Percentiles rank a stretch among this genome's conserved stretches.
Evolutionary conservation across 2,113 vertebrate species (phyloP).

Genomic region (Laterallus jamaicensis): DNA sequence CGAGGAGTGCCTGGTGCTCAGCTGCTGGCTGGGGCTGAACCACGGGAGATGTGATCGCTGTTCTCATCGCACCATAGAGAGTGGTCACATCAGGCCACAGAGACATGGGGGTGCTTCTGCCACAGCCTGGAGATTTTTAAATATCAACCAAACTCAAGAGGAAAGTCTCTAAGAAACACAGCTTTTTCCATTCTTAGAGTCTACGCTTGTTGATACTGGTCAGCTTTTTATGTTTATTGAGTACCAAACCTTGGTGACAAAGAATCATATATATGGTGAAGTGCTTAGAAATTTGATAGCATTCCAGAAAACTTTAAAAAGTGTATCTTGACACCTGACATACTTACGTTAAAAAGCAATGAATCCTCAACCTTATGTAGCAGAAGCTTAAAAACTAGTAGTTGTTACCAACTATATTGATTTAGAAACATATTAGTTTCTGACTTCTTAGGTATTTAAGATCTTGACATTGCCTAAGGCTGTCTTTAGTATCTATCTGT

Average conservation of each 20-base stretch:
- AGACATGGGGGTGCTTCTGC: accelerated
- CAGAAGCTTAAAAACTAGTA: background rate
- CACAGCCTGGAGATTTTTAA: background rate
- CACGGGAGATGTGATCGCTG: background rate
- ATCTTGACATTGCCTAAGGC: background rate
- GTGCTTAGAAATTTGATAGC: background rate
- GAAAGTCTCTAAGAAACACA: background rate
- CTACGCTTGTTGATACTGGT: background rate
- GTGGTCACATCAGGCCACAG: background rate
- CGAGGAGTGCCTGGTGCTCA: too few relatives aligned
- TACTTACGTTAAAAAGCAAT: background rate
- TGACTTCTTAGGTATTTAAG: background rate
- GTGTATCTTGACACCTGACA: too few relatives aligned
- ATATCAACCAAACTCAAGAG: background rate
- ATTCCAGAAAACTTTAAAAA: background rate
- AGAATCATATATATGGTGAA: background rate
- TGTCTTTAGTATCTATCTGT: too few relatives aligned
- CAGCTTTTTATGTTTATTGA: background rate
- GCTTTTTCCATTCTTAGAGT: background rate
- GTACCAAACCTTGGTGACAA: accelerated
- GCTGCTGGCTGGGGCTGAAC: too few relatives aligned
- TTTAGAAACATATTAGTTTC: background rate
- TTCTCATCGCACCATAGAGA: accelerated
- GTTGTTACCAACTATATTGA: background rate
- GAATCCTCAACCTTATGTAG: background rate